Evolutionary conservation across 2,113 vertebrate genomes (phyloP).

Genomic region (Athene noctua): DNA sequence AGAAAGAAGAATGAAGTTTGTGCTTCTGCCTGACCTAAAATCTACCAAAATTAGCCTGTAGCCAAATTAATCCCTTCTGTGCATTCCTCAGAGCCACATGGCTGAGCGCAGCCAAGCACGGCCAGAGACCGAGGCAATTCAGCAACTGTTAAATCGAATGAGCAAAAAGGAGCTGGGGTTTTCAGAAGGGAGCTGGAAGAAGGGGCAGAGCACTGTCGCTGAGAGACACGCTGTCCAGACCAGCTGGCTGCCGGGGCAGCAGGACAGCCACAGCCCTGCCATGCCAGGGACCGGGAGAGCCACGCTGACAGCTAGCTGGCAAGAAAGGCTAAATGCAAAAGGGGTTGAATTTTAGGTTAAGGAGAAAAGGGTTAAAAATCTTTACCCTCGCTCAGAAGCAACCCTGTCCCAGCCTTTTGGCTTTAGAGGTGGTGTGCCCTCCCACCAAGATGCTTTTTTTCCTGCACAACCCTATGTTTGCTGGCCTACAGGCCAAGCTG

Average conservation of each 20-base stretch:
- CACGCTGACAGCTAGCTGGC: neutral
- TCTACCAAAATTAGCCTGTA: neutral
- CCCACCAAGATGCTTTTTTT: neutral
- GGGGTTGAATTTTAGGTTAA: neutral
- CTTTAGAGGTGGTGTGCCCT: neutral
- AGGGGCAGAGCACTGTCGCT: neutral
- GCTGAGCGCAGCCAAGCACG: slow-evolving; percentile 15
- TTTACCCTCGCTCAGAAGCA: neutral
- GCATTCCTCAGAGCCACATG: slow-evolving; percentile 23
- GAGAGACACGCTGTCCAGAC: neutral
- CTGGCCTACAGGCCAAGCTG: neutral
- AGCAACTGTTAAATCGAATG: slow-evolving; percentile 23
- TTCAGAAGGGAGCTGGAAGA: neutral
- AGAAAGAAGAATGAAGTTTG: slow-evolving; percentile 10
- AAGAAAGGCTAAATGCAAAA: neutral
- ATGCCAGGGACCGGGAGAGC: neutral
- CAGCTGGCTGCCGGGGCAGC: neutral
- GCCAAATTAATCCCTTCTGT: slow-evolving; percentile 11
- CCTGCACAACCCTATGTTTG: neutral
- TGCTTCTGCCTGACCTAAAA: slow-evolving; percentile 8
- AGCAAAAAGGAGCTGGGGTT: neutral
- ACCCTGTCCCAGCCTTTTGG: neutral
- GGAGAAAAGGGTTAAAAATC: neutral
- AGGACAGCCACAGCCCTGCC: neutral
- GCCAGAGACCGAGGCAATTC: slow-evolving; percentile 26